A percentile compares a stretch with the other conserved stretches of the same genome.
Evolutionary conservation across 2,113 vertebrate species (phyloP).

Genomic region (Perca fluviatilis): DNA sequence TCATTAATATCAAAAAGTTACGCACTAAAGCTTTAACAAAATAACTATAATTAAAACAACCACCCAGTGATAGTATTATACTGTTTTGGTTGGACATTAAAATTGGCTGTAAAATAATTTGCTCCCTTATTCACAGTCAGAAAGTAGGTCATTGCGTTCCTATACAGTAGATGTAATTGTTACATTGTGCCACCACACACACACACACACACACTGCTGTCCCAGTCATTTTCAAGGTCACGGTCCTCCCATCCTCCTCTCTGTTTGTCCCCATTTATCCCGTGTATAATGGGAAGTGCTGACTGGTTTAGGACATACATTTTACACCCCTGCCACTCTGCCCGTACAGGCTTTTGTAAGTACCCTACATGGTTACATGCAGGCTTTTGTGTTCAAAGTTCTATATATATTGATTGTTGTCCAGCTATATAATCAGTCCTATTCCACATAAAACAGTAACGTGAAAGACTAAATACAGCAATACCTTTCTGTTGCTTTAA

Average conservation of each 20-base stretch:
- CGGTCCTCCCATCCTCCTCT: conserved; percentile 58
- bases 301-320: conserved; percentile 69
- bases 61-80: neutral
- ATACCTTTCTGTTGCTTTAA: neutral
- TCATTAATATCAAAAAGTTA: too few relatives aligned
- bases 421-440: neutral
- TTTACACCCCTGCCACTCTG: conserved; percentile 6
- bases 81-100: neutral
- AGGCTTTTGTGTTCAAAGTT: conserved; percentile 26
- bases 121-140: conserved; percentile 1
- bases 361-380: conserved; percentile 23
- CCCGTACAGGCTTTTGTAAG: conserved; percentile 32
- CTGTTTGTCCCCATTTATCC: conserved; percentile 72
- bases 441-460: neutral
- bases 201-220: conserved; percentile 36
- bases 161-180: conserved; percentile 37
- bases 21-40: neutral
- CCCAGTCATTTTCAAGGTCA: conserved; percentile 71
- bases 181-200: conserved; percentile 3
- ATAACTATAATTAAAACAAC: neutral
- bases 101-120: conserved; percentile 1
- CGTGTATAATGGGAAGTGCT: conserved; percentile 69
- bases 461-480: neutral
- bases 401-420: conserved; percentile 5
- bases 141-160: conserved; percentile 47